Base-by-base conservation (phyloP, 1,140 invertebrate genomes). In the Caenorhabditis latens region DNA sequence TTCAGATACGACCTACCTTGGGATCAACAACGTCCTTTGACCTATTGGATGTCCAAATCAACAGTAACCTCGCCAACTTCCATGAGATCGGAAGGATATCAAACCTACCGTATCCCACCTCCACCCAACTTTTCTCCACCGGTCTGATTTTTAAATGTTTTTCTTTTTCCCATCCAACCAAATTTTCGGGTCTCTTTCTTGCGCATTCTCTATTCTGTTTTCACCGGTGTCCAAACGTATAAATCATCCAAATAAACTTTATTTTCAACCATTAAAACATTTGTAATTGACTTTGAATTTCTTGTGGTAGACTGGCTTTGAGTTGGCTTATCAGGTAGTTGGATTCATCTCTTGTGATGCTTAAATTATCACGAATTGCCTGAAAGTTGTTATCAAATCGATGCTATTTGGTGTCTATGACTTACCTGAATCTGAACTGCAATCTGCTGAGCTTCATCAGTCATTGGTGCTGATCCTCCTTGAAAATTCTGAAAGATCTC, bases 311-410 rank as follows among this genome's bases (percentile, higher is more conserved):
- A 75, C 67, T 75, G 13, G 42, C 40, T 75, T 75, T 75, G 16
- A 75, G 19, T 75, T 75, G 67, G 42, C 42, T 75, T 46, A 75
- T 75, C 67, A 75, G n/a, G n/a, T 75, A 75, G n/a, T 48, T 75
- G 7, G 67, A 75, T 75, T 75, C 67, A 9, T 75, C 42, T 46
- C 43, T 11, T n/a, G 42, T 75, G 42, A 75, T 75, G 43, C 67
- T 75, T 19, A 75, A 75, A 75, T 75, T 75, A 6, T 75, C 67
- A 19, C 67, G 67, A 48, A 75, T 75, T 48, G 67, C 67, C 43
- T 75, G 63, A 40, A 67, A 67, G 5, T 21, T 58, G 13, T 58
- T 58, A 16, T 58, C n/a, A 58, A 21, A 58, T 58, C 7, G 19
- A 58, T 65, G 24, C 1, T 16, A 4, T 32, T 9, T 4, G 7